phyloP scores from a whole-genome alignment of 2,797 vertebrate species.

The Lophotriccus pileatus region DNA sequence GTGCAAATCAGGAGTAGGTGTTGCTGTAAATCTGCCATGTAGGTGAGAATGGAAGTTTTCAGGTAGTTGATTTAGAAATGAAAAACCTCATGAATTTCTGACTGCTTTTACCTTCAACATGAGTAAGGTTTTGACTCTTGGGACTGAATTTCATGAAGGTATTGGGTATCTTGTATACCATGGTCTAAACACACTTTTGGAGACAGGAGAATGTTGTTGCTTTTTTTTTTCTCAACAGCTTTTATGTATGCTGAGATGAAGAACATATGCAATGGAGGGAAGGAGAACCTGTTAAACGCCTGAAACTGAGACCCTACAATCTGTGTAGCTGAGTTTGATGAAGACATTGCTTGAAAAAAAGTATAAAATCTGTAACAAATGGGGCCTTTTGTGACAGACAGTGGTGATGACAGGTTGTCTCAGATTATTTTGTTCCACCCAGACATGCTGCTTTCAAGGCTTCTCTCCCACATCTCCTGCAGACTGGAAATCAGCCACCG shows the following conservation, averaged over 20 bases:
- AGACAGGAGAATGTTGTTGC: neutral
- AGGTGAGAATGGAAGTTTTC: neutral
- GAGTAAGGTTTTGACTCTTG: neutral
- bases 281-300: neutral
- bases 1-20: neutral
- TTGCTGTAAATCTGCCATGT: neutral
- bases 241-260: neutral
- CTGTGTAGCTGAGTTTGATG: neutral
- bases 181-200: neutral
- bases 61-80: neutral
- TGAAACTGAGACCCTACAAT: neutral
- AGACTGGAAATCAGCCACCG: conserved; percentile 10
- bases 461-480: neutral
- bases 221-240: neutral
- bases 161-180: neutral
- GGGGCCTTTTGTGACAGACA: neutral
- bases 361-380: neutral
- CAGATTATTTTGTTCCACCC: neutral
- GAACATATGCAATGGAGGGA: neutral
- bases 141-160: neutral
- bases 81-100: neutral
- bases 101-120: neutral
- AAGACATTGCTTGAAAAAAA: neutral
- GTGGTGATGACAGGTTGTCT: neutral
- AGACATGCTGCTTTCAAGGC: neutral